A percentile compares a stretch with the other conserved stretches of the same genome.
These are phyloP conservation scores for Aspidapion aeneum DNA, from an alignment of 2,888 invertebrate species.

Conservation along the genomic window DNA sequence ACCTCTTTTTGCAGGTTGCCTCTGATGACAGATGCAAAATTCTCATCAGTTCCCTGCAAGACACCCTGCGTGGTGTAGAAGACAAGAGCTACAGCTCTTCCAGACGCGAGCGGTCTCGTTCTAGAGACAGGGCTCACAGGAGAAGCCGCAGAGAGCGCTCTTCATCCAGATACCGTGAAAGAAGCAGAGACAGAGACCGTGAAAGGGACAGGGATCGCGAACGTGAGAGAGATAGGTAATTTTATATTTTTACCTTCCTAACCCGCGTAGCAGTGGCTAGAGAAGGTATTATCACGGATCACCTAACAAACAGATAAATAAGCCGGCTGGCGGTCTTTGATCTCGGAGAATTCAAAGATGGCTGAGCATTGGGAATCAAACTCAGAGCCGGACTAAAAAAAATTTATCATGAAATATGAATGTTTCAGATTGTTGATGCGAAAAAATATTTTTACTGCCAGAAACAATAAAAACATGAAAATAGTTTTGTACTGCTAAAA, in stretches of 20 bases:
- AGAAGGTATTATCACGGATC: too few species aligned
- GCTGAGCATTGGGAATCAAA: too few species aligned
- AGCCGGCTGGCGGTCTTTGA: too few species aligned
- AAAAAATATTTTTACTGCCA: too few species aligned
- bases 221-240: conserved; percentile 51
- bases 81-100: conserved; percentile 90
- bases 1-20: conserved; percentile 57
- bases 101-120: conserved; percentile 56
- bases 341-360: too few species aligned
- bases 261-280: too few species aligned
- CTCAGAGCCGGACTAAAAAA: too few species aligned
- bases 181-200: conserved; percentile 56
- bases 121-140: conserved; percentile 45
- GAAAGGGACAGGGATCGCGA: conserved; percentile 55
- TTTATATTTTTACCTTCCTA: conserved; percentile 32
- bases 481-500: too few species aligned
- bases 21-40: conserved; percentile 98
- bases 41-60: conserved; percentile 85
- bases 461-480: too few species aligned
- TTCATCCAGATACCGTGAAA: conserved; percentile 51
- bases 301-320: too few species aligned
- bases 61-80: conserved; percentile 96
- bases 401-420: too few species aligned
- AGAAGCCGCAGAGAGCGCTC: conserved; percentile 45
- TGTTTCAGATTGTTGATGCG: too few species aligned